Base-by-base conservation (phyloP, 2,797 vertebrate species). In the Columba guinea region DNA sequence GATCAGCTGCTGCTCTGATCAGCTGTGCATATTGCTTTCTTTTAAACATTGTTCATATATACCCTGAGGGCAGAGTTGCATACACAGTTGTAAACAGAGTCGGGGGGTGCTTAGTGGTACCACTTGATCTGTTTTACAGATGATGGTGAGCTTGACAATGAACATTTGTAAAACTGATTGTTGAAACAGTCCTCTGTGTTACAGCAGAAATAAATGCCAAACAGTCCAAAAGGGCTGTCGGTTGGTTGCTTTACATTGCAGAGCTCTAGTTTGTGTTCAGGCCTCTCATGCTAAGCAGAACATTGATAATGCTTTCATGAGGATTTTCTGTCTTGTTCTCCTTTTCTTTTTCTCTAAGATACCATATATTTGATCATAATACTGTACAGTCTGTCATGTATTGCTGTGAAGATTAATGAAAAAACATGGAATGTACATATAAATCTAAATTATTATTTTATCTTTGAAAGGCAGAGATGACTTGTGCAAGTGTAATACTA, bases 1-100 rank as follows among this genome's bases (percentile, higher is more conserved):
- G 95, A 93, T 96, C 94, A 94, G 81, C 80, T 94, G 94, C 91
- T 78, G 84, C 88, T 81, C 93, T 88, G 94, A 91, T 96, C 91
- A 93, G 95, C 95, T 95, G 93, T 81, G 88, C 28, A 15, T 71
- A 58, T 58, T 96, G 94, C 96, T 97, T 90, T 90, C 68, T 84
- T 84, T 86, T 77, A 91, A 83, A 93, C 86, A 76, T 78, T 75
- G 92, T 52, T 91, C 78, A 59, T 76, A 84, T n/a, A 48, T 73
- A 93, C 87, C 78, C 94, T 34, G 75, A 96, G 83, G 88, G 85
- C 63, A 75, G 92, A 75, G 94, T 88, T 93, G 18, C 21, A 7
- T 49, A 4, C 73, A 30, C 76, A 81, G 90, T 93, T 95, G 93
- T 55, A 39, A 94, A 49, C 67, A 34, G 69, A 17, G 12, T 4